Percentiles rank a stretch among this genome's conserved stretches.
Evolutionary conservation across 2,888 invertebrate species (phyloP).

Genomic region (Patella caerulea): DNA sequence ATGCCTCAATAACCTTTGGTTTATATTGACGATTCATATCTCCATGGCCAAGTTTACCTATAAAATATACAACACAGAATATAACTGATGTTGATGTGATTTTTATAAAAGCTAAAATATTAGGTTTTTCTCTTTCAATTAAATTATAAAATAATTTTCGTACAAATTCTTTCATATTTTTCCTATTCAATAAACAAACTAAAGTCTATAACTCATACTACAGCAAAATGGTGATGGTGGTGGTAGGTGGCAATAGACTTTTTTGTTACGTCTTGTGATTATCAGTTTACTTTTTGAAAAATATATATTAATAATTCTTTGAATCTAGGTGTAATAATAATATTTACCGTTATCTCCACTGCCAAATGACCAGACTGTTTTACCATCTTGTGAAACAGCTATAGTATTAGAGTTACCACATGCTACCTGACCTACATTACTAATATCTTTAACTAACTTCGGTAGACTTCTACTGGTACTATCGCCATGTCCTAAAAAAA

Average conservation of each 20-base stretch:
- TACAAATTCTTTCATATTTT: too few species aligned
- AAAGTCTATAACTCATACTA: too few species aligned
- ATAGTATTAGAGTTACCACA: conserved; percentile 79
- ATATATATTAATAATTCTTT: too few species aligned
- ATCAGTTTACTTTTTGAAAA: too few species aligned
- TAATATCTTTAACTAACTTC: conserved; percentile 76
- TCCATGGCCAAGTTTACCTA: conserved; percentile 71
- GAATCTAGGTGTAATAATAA: not conserved
- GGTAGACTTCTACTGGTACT: conserved; percentile 76
- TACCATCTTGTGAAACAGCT: conserved; percentile 76
- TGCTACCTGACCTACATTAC: conserved; percentile 76
- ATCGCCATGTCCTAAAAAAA: conserved; percentile 76
- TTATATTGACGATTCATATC: conserved; percentile 74
- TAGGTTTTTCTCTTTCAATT: too few species aligned
- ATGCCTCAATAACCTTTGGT: conserved; percentile 77
- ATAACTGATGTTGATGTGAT: too few species aligned
- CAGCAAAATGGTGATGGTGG: too few species aligned
- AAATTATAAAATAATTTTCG: too few species aligned
- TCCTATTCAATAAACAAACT: too few species aligned
- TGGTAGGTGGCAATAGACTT: too few species aligned
- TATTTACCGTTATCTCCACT: conserved; percentile 78
- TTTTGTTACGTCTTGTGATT: too few species aligned
- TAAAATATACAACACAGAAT: not conserved
- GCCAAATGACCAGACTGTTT: conserved; percentile 78
- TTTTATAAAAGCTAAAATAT: too few species aligned